phyloP scores from a whole-genome alignment of 2,888 invertebrate genomes.

The Drosophila kokeensis region DNA sequence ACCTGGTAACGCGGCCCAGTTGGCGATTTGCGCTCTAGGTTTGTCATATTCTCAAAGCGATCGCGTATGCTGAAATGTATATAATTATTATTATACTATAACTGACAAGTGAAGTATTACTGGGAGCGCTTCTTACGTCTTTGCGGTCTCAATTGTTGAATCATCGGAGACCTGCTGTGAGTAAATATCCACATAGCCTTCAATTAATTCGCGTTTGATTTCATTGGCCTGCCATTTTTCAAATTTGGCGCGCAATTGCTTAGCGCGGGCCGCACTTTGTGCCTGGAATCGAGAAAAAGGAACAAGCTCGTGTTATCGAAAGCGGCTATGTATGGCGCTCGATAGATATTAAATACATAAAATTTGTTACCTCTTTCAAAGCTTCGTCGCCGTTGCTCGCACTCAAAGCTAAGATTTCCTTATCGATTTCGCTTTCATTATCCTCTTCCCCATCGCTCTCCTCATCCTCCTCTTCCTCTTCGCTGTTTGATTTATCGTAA shows the following conservation, averaged over 20 bases:
- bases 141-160: slow-evolving; percentile 94
- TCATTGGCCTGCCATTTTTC: slow-evolving; percentile 93
- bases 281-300: slow-evolving; percentile 85
- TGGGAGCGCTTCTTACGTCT: slow-evolving; percentile 86
- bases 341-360: neutral
- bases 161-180: slow-evolving; percentile 87
- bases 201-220: slow-evolving; percentile 86
- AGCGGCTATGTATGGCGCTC: neutral
- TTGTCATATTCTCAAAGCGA: slow-evolving; percentile 94
- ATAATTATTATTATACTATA: slow-evolving; percentile 1
- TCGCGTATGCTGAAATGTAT: slow-evolving; percentile 89
- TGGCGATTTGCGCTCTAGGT: slow-evolving; percentile 85
- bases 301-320: neutral
- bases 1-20: slow-evolving; percentile 89
- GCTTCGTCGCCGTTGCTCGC: slow-evolving; percentile 88
- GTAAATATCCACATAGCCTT: slow-evolving; percentile 84
- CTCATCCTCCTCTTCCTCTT: slow-evolving; percentile 83
- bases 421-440: slow-evolving; percentile 73
- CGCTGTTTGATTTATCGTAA: slow-evolving; percentile 84
- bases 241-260: slow-evolving; percentile 93
- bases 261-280: slow-evolving; percentile 92
- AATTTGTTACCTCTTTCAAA: slow-evolving; percentile 86
- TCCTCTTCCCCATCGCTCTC: slow-evolving; percentile 84
- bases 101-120: neutral
- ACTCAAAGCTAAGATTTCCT: slow-evolving; percentile 7